phyloP scores from a whole-genome alignment of 2,797 vertebrate species.

The Artibeus lituratus region DNA sequence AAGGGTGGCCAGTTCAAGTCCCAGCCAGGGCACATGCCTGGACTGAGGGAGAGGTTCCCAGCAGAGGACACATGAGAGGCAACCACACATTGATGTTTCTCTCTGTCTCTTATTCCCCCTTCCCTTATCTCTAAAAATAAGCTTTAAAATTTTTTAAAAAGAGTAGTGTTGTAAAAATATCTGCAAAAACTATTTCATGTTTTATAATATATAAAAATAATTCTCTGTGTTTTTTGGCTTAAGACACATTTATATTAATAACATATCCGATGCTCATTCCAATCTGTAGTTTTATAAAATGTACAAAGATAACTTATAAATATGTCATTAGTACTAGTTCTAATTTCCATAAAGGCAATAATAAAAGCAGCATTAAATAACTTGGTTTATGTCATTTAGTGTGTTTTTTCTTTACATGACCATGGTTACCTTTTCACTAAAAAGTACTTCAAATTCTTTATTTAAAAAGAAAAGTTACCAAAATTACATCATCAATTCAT shows the following conservation, averaged over 20 bases:
- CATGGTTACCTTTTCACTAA: background rate
- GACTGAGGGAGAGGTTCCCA: no score
- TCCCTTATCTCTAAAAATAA: no score
- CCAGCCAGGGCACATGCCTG: no score
- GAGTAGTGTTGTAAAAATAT: background rate
- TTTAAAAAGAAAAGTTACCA: background rate
- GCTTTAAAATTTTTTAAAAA: no score
- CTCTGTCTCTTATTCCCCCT: no score
- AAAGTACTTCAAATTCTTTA: background rate
- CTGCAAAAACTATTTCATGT: background rate
- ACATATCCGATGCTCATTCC: background rate
- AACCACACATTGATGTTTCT: no score
- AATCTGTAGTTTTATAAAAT: background rate
- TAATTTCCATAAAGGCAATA: background rate
- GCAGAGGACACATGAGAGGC: no score
- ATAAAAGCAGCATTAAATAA: background rate
- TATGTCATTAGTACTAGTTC: background rate
- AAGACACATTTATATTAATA: background rate
- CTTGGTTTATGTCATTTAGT: background rate
- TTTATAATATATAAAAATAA: background rate
- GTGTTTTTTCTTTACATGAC: background rate
- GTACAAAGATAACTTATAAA: background rate
- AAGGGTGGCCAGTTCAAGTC: no score
- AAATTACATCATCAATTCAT: background rate
- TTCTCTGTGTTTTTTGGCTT: background rate